Evolutionary conservation across 2,797 vertebrate genomes (phyloP), one percentile per base, ranked within the genome.

Genomic region (Tiaroga cobitis): DNA sequence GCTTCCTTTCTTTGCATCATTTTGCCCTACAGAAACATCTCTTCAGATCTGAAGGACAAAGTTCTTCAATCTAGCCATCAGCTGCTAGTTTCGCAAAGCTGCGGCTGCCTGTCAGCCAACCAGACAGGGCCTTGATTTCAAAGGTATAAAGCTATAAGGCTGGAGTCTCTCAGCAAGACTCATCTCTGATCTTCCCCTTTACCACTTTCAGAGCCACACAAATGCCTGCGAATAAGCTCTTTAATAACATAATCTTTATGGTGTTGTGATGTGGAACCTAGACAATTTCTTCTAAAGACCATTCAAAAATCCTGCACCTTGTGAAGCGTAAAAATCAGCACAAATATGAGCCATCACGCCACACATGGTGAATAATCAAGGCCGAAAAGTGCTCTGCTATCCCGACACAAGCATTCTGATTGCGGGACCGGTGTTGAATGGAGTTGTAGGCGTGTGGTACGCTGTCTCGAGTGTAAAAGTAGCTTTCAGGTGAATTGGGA

Each of bases 11-110:
- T 86, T 81, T 18, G 29, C 81, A 81, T 11, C 63, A 15, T 85
- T 59, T 81, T 41, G n/a, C 65, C 86, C 54, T 84, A 32, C 78
- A 87, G 77, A 86, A 78, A 83, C 74, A 77, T 68, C 69, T 74
- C 67, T 84, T 81, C 24, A 76, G 73, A 76, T 89, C 72, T 88
- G 81, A 90, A 90, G 87, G 88, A 88, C 89, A 87, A 83, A 80
- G 63, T 82, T 89, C 70, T 88, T 87, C 49, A 84, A 77, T 76
- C 37, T 39, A 37, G 21, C 68, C 26, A 16, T 78, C 81, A 69
- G 37, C 51, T 13, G 65, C 78, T 37, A 56, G 46, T 69, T 73
- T 39, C 81, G 11, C 56, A 41, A 75, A 65, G 77, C 65, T 49
- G n/a, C 2, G 59, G 63, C 67, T 79, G 67, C 54, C 67, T 77